Evolutionary conservation across 2,888 invertebrate genomes (phyloP), one percentile per base, ranked within the genome.

Genomic region (Drosophila demipolita): DNA sequence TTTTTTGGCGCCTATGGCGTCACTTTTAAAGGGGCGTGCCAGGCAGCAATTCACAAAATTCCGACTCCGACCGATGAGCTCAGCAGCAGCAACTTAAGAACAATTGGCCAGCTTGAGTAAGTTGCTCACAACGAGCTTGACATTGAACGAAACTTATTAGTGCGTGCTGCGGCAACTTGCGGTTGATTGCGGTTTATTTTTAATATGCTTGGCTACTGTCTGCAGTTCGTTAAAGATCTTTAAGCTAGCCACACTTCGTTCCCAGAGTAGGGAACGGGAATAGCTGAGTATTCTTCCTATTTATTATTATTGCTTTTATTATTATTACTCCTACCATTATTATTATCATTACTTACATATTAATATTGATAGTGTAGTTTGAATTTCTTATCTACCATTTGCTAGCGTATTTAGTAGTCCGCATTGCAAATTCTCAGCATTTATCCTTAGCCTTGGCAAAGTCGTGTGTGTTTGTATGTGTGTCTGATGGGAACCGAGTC

Each of bases 91-190:
- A 53, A 29, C 12, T 38, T 7, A 36, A 58, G 33, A 36, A 38
- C 32, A 38, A 48, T 61, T 61, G 58, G 58, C 5, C 33, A 20
- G 52, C 52, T 59, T 50, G 15, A 59, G 45, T 45, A 26, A 55
- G 53, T 26, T 42, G 33, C 62, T 69, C 83, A 77, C 65, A 78
- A 83, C 72, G 83, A 86, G 83, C 89, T 86, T 84, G 89, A 81
- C 89, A 87, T 89, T 84, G 83, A 83, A 83, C 52, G 54, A n/a
- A 42, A 57, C 29, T 29, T 11, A 50, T 50, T 26, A 29, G 50
- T 29, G 29, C 9, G 29, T 26, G 29, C 17, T 20, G 36, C 36
- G 52, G 29, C 23, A 45, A 26, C 7, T n/a, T 49, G 40, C 26
- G 20, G 23, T 40, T 45, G 23, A 45, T 45, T 26, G 8, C 26